Evolutionary conservation across 2,113 vertebrate genomes (phyloP).

Genomic region (Acrocephalus kingi): DNA sequence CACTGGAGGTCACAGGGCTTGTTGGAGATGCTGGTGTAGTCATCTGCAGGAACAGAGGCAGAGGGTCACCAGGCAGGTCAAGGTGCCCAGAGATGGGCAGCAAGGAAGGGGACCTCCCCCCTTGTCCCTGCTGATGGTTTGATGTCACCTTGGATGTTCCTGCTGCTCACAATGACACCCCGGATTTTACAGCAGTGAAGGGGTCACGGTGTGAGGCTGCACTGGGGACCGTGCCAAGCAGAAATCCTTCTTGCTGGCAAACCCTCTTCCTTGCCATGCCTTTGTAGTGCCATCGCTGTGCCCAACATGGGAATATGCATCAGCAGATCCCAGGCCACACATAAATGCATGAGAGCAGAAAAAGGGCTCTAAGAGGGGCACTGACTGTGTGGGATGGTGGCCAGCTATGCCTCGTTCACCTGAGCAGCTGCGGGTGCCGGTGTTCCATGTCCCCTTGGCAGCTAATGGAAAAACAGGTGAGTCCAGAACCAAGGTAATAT

Average conservation of each 20-base stretch:
- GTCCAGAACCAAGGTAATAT: not conserved
- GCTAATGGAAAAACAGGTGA: not conserved
- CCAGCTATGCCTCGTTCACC: not conserved
- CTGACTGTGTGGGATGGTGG: not conserved
- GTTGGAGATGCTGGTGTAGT: constrained; percentile 92
- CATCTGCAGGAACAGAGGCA: constrained; percentile 73
- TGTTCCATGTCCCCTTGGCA: not conserved
- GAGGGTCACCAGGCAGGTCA: not conserved
- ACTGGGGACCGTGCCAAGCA: not conserved
- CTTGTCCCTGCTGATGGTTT: not conserved
- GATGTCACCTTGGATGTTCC: not conserved
- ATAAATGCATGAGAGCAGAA: not conserved
- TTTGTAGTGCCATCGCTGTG: not conserved
- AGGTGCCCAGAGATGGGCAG: not conserved
- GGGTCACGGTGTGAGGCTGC: not conserved
- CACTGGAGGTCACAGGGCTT: constrained; percentile 92
- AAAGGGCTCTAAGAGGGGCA: not conserved
- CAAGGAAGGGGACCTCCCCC: not conserved
- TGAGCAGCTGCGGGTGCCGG: not conserved
- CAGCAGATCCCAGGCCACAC: not conserved
- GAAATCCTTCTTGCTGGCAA: not conserved
- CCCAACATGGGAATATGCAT: not conserved
- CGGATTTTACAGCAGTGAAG: not conserved
- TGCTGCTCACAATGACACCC: not conserved
- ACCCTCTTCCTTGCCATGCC: not conserved